A percentile compares a stretch with the other conserved stretches of the same genome.
These are phyloP conservation scores for Naja naja DNA, from an alignment of 2,113 vertebrate genomes.

Conservation along the genomic window DNA sequence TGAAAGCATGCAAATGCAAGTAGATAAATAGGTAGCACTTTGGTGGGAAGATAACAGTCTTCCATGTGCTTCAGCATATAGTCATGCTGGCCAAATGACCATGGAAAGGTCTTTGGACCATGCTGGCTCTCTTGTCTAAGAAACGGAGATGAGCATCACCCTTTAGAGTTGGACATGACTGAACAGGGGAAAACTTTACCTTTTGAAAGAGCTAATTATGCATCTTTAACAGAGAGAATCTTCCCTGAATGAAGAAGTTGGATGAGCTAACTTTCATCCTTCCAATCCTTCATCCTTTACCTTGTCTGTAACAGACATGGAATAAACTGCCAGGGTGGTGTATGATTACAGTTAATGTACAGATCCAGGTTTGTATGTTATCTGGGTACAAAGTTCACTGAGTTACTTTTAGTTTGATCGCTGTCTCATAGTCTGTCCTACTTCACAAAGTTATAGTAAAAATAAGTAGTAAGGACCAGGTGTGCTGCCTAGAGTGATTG, in stretches of 20 bases:
- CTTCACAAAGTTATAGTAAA: background rate
- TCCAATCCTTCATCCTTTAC: background rate
- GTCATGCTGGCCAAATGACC: no score
- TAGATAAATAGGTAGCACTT: no score
- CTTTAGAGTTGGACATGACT: no score
- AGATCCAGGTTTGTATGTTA: background rate
- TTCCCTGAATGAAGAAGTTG: background rate
- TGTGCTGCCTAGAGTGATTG: background rate
- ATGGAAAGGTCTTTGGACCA: no score
- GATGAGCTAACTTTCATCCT: background rate
- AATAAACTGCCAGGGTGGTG: background rate
- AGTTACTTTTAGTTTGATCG: background rate
- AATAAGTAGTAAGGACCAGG: background rate
- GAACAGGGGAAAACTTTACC: no score
- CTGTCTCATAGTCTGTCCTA: background rate
- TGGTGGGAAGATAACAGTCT: no score
- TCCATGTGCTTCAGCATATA: no score
- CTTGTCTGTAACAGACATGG: background rate
- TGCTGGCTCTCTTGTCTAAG: no score
- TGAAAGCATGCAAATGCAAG: no score
- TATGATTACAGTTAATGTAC: background rate
- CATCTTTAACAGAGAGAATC: background rate
- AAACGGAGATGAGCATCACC: no score
- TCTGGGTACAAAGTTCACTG: background rate
- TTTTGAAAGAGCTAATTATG: background rate